phyloP scores from a whole-genome alignment of 2,797 vertebrate species.

The Xenopus petersii region DNA sequence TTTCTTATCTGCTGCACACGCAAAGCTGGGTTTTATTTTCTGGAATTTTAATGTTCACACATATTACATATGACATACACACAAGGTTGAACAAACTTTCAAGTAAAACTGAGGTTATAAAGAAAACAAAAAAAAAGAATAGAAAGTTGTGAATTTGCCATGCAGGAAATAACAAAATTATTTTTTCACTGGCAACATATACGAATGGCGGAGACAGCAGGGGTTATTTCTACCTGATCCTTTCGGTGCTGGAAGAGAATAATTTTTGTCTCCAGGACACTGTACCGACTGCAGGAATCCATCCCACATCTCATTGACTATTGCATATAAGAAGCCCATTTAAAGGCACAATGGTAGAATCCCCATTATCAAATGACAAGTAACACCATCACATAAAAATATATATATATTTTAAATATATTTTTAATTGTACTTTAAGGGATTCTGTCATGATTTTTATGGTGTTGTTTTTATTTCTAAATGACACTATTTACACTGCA shows the following conservation, averaged over 20 bases:
- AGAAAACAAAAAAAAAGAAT: background rate
- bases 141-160: constrained; percentile 9
- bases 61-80: constrained; percentile 26
- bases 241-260: background rate
- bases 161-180: background rate
- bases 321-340: too few relatives aligned
- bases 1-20: constrained; percentile 34
- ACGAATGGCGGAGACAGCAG: background rate
- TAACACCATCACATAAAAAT: too few relatives aligned
- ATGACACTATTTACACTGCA: too few relatives aligned
- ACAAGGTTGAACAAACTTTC: constrained; percentile 43
- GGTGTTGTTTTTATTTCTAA: too few relatives aligned
- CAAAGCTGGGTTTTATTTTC: background rate
- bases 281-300: too few relatives aligned
- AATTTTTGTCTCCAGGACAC: too few relatives aligned
- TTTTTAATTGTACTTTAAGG: too few relatives aligned
- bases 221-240: background rate
- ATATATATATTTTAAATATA: too few relatives aligned
- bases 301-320: too few relatives aligned
- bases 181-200: background rate
- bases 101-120: constrained; percentile 31
- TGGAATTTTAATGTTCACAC: constrained; percentile 36
- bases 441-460: too few relatives aligned
- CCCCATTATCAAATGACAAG: too few relatives aligned
- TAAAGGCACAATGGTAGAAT: too few relatives aligned